Conservation (phyloP, 92 coral and sea anemone species). For the Bergia sp. region DNA sequence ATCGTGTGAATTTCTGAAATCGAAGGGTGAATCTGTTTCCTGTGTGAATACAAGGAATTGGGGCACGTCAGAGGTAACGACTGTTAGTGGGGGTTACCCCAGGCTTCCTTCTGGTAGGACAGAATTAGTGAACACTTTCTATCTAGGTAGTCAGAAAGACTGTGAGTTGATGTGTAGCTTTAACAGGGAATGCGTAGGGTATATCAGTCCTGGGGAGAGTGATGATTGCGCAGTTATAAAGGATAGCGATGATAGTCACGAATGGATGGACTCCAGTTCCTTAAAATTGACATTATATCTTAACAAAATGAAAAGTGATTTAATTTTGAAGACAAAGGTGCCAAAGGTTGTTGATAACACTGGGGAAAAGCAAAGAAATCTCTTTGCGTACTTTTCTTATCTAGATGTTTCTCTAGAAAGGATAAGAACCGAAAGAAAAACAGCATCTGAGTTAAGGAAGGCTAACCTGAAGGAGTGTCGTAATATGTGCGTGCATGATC, state of each 20-base stretch:
- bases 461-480: too few species aligned
- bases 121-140: neutral
- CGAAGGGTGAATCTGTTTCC: too few species aligned
- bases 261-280: neutral
- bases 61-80: neutral
- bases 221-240: neutral
- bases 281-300: neutral
- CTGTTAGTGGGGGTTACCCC: neutral
- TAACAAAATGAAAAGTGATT: neutral
- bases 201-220: neutral
- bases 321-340: neutral
- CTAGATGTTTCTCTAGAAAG: neutral
- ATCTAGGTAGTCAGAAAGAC: neutral
- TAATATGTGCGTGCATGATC: too few species aligned
- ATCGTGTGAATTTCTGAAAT: too few species aligned
- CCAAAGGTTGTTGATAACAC: neutral
- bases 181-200: neutral
- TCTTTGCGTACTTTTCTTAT: neutral
- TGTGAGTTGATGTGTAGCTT: neutral
- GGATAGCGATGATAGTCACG: neutral
- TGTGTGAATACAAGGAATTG: too few species aligned
- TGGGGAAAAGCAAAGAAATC: too few species aligned
- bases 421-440: too few species aligned
- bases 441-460: too few species aligned
- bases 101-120: neutral